These are phyloP conservation scores for Aleiodes leptofemur DNA, from an alignment of 2,888 invertebrate genomes.

Conservation along the genomic window DNA sequence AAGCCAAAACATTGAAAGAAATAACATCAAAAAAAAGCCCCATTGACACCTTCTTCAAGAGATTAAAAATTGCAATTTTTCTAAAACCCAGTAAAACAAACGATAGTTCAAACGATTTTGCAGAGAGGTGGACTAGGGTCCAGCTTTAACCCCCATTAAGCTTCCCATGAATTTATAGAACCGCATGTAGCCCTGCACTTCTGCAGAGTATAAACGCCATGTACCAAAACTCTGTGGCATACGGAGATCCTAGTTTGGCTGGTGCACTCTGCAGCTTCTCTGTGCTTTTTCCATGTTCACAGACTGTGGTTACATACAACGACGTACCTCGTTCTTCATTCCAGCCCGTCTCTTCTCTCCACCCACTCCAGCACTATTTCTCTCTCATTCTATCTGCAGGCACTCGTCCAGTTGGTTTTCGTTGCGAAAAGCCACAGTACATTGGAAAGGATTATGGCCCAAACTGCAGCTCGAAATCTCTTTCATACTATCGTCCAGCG, in stretches of 20 bases:
- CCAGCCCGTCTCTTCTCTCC: slow-evolving; percentile 31
- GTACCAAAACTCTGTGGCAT: slow-evolving; percentile 67
- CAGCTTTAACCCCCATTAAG: slow-evolving; percentile 75
- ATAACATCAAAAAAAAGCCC: too few species aligned
- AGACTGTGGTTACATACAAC: slow-evolving; percentile 21
- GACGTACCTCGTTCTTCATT: slow-evolving; percentile 28
- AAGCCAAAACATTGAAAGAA: neutral
- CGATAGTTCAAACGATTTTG: slow-evolving; percentile 44
- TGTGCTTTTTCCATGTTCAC: slow-evolving; percentile 40
- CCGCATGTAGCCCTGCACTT: slow-evolving; percentile 64
- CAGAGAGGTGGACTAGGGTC: slow-evolving; percentile 50
- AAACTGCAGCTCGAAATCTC: slow-evolving; percentile 35
- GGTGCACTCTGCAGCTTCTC: slow-evolving; percentile 22
- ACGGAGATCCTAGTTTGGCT: slow-evolving; percentile 42
- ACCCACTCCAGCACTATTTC: neutral
- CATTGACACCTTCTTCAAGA: slow-evolving; percentile 1
- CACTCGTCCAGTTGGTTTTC: slow-evolving; percentile 53
- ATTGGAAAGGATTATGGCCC: slow-evolving; percentile 55
- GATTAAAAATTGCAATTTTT: slow-evolving; percentile 1
- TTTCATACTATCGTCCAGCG: slow-evolving; percentile 51
- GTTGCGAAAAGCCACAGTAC: slow-evolving; percentile 56
- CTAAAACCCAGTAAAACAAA: slow-evolving; percentile 29
- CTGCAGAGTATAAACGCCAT: slow-evolving; percentile 65
- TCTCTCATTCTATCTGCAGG: slow-evolving; percentile 1
- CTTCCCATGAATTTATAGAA: slow-evolving; percentile 73